Percentiles rank a stretch among this genome's conserved stretches.
These are phyloP conservation scores for Sinonovacula constricta DNA, from an alignment of 1,140 invertebrate genomes.

Conservation along the genomic window DNA sequence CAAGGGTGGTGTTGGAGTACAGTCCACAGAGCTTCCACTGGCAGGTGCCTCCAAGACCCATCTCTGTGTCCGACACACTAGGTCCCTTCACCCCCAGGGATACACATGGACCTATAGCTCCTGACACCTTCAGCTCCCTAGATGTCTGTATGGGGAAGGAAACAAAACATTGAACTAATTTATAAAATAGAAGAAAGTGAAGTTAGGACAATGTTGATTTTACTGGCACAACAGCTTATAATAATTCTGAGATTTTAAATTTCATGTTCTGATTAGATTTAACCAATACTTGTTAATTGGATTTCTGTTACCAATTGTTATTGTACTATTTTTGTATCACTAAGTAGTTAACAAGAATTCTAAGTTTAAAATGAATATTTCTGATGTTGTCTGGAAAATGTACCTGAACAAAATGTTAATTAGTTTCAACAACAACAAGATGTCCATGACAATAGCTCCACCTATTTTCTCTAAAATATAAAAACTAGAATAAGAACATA, in stretches of 20 bases:
- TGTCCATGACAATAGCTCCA: no score
- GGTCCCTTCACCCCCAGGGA: slow-evolving; percentile 93
- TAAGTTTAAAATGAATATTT: no score
- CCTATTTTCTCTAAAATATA: no score
- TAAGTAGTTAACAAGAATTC: no score
- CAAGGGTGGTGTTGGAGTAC: slow-evolving; percentile 94
- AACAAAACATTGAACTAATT: no score
- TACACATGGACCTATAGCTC: slow-evolving; percentile 97
- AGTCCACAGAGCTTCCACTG: slow-evolving; percentile 99
- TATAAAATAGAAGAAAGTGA: no score
- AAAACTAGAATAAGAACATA: background rate
- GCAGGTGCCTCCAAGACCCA: slow-evolving; percentile 96
- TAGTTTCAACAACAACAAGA: background rate
- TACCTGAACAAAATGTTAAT: no score
- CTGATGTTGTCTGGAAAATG: no score
- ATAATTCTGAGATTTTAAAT: background rate
- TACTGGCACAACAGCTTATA: background rate
- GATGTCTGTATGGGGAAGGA: no score
- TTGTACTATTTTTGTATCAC: no score
- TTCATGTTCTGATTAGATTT: background rate
- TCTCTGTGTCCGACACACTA: slow-evolving; percentile 95
- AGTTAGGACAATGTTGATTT: background rate
- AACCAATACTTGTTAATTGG: no score
- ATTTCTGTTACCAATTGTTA: no score
- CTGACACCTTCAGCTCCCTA: slow-evolving; percentile 86